Conservation (phyloP, 2,113 vertebrate genomes). For the Fregetta grallaria region DNA sequence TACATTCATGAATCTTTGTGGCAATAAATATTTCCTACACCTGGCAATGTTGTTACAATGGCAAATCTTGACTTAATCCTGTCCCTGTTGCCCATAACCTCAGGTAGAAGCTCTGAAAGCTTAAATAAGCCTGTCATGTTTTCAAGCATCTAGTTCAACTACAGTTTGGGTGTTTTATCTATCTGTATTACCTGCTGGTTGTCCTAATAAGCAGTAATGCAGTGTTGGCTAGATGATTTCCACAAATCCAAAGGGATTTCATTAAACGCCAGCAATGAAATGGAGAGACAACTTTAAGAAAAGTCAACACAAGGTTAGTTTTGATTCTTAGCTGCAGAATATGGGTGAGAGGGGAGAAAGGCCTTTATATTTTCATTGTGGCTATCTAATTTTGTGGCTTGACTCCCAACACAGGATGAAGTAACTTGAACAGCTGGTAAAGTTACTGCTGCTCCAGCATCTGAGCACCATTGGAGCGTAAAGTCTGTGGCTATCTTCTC, state of each 20-base stretch:
- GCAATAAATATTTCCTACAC: not conserved
- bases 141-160: not conserved
- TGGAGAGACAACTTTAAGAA: not conserved
- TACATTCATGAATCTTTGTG: not conserved
- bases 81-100: not conserved
- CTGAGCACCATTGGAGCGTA: not conserved
- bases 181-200: not conserved
- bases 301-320: not conserved
- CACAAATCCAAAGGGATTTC: not conserved
- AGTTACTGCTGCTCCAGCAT: not conserved
- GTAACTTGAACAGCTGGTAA: not conserved
- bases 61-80: not conserved
- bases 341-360: not conserved
- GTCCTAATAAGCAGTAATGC: not conserved
- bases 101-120: not conserved
- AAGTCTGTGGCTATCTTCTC: not conserved
- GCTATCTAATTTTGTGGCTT: not conserved
- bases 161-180: not conserved
- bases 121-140: not conserved
- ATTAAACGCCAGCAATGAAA: not conserved
- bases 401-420: not conserved
- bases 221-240: not conserved
- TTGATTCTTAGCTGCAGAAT: not conserved
- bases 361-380: not conserved
- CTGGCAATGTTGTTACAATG: not conserved